phyloP scores from a whole-genome alignment of 2,113 vertebrate species.

The Cervus canadensis region DNA sequence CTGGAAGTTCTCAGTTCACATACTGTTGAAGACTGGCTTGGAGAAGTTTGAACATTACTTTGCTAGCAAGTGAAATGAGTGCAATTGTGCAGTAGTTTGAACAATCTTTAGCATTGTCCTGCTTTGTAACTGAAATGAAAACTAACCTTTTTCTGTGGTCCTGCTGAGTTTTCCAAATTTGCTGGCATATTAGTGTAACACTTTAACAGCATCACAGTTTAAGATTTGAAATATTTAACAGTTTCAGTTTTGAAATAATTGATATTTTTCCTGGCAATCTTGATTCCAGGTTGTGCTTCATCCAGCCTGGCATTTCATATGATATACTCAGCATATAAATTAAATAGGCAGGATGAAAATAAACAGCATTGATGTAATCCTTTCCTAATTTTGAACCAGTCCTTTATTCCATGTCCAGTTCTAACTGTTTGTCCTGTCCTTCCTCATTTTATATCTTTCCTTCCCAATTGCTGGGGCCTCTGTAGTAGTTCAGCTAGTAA shows the following conservation, averaged over 20 bases:
- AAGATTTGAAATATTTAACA: neutral
- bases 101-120: neutral
- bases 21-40: neutral
- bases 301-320: neutral
- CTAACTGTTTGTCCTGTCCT: neutral
- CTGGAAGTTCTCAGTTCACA: neutral
- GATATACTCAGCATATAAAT: neutral
- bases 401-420: neutral
- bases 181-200: neutral
- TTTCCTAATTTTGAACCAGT: neutral
- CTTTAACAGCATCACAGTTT: neutral
- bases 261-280: neutral
- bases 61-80: neutral
- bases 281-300: neutral
- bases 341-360: neutral
- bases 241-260: neutral
- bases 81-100: rapidly evolving
- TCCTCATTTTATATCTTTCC: neutral
- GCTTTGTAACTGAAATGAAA: neutral
- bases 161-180: neutral
- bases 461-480: neutral
- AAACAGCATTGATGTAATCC: neutral
- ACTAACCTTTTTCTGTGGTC: neutral
- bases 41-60: neutral
- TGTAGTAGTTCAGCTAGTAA: neutral